phyloP scores from a whole-genome alignment of 2,797 vertebrate genomes.

The Numenius phaeopus region DNA sequence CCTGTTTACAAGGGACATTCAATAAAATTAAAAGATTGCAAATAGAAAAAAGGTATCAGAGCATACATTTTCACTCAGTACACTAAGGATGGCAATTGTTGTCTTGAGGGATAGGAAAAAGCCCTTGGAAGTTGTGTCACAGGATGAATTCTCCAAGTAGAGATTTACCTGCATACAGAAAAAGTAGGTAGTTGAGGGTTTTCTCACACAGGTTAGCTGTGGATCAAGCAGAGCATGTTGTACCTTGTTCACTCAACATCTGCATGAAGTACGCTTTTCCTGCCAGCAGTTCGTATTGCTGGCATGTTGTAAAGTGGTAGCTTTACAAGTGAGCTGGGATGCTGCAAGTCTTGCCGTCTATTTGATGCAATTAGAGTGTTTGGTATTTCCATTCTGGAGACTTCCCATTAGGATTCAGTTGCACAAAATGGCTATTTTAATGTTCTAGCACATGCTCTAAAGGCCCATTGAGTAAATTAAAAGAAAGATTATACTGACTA shows the following conservation, averaged over 20 bases:
- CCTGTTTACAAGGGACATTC: neutral
- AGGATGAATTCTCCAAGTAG: neutral
- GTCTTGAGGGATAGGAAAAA: neutral
- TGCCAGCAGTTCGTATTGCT: neutral
- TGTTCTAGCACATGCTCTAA: neutral
- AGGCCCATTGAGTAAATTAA: neutral
- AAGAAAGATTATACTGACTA: neutral
- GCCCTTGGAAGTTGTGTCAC: neutral
- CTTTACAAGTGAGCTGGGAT: constrained; percentile 20
- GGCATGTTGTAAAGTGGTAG: neutral
- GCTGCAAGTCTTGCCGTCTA: neutral
- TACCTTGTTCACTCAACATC: neutral
- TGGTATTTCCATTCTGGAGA: constrained; percentile 16
- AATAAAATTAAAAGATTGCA: neutral
- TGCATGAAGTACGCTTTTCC: neutral
- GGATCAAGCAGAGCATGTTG: neutral
- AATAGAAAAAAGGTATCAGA: neutral
- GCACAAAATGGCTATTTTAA: neutral
- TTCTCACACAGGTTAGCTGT: neutral
- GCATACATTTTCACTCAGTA: neutral
- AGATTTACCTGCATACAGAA: neutral
- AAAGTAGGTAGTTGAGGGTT: neutral
- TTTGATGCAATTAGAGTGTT: neutral
- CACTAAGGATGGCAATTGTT: neutral
- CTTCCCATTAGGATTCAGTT: neutral